A percentile compares a stretch with the other conserved stretches of the same genome.
Conservation (phyloP, 2,888 invertebrate species). For the Drosophila meridiana region DNA sequence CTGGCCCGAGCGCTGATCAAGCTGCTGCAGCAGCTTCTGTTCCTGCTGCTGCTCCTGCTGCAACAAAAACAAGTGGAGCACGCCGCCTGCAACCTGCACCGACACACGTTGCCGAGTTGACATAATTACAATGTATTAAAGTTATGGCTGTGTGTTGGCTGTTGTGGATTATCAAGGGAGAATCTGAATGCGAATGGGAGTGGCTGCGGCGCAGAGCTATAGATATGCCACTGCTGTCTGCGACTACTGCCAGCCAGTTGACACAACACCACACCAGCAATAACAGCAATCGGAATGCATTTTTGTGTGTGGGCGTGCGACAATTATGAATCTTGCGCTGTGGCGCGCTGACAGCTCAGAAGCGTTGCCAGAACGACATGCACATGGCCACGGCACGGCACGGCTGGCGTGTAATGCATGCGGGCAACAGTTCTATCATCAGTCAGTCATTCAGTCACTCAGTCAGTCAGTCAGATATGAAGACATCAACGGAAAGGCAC, state of each 20-base stretch:
- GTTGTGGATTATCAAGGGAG: constrained; percentile 21
- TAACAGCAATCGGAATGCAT: constrained; percentile 31
- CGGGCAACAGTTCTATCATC: constrained; percentile 26
- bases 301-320: constrained; percentile 40
- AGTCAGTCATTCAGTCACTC: constrained; percentile 34
- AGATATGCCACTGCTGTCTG: constrained; percentile 4
- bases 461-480: constrained; percentile 47
- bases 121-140: constrained; percentile 79
- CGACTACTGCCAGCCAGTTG: constrained; percentile 16
- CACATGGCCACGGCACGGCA: constrained; percentile 16
- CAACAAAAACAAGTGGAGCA: constrained; percentile 9
- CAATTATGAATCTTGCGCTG: constrained; percentile 71
- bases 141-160: constrained; percentile 43
- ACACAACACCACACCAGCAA: constrained; percentile 20
- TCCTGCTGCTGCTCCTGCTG: constrained; percentile 25
- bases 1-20: constrained; percentile 25
- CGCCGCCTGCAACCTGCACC: constrained; percentile 9
- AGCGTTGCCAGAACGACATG: constrained; percentile 51
- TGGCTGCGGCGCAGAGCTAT: constrained; percentile 24
- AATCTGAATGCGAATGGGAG: constrained; percentile 25
- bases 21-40: constrained; percentile 20
- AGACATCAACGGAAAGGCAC: constrained; percentile 57
- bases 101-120: constrained; percentile 53
- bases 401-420: constrained; percentile 11
- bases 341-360: constrained; percentile 68